These are phyloP conservation scores for Erebia epiphron DNA, from an alignment of 2,888 invertebrate species.

Conservation along the genomic window DNA sequence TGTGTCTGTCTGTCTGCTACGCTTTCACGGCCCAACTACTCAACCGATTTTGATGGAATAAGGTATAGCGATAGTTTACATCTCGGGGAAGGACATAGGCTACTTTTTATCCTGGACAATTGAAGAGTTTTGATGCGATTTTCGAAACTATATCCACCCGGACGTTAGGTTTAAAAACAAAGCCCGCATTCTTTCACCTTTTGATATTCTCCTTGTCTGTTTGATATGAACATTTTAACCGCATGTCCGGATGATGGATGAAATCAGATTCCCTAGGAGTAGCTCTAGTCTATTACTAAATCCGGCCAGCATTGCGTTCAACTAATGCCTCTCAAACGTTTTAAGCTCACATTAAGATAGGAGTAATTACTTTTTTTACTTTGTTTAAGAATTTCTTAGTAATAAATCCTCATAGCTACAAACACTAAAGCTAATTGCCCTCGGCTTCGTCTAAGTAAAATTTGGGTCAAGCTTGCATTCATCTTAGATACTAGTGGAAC, in stretches of 20 bases:
- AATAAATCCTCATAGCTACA: background rate
- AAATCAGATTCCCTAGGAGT: conserved; percentile 13
- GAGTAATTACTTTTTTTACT: background rate
- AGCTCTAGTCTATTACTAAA: background rate
- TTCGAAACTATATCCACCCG: too few relatives aligned
- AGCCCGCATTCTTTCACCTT: background rate
- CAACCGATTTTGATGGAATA: too few relatives aligned
- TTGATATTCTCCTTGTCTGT: background rate
- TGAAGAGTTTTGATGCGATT: too few relatives aligned
- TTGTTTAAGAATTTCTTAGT: background rate
- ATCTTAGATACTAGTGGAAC: background rate
- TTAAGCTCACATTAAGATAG: conserved; percentile 2
- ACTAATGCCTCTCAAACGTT: background rate
- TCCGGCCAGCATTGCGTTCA: background rate
- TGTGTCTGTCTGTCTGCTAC: too few relatives aligned
- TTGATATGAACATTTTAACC: conserved; percentile 2
- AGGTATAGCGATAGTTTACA: too few relatives aligned
- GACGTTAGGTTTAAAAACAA: background rate
- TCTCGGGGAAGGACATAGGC: too few relatives aligned
- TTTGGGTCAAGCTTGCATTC: background rate
- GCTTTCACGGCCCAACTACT: too few relatives aligned
- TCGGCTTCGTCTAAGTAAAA: background rate
- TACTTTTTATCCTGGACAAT: too few relatives aligned
- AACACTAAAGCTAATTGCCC: background rate
- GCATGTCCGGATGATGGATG: conserved; percentile 15